Base-by-base conservation (phyloP, 2,888 invertebrate genomes). In the Lissonota sp. region DNA sequence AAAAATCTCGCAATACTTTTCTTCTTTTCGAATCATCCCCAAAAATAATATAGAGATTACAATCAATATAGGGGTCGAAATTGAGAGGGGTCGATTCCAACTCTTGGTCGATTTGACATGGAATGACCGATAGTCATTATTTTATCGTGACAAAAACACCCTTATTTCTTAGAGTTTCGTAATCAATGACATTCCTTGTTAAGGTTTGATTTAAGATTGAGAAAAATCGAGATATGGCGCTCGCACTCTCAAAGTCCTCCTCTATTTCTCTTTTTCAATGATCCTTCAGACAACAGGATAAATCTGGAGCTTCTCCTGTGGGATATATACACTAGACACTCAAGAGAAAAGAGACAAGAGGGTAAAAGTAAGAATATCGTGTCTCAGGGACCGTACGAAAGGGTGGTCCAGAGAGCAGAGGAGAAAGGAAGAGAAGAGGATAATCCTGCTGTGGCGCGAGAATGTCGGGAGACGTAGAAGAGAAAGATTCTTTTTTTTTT, bases 141-240 rank as follows among this genome's bases (percentile, higher is more conserved):
- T 26, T 26, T 3, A 26, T 26, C 1, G 26, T 26, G 26, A 26
- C 3, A 26, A 26, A 26, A 26, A 26, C 55, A 51, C 57, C 64
- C 44, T 37, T 66, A 44, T 53, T 57, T 60, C 73, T 67, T 74
- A 10, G 37, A 8, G 14, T n/a, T 57, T 14, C 57, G 51, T 51
- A 14, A 46, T 62, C 67, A 49, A 39, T n/a, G 6, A 5, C 40
- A 14, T 53, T 71, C 67, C 69, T 67, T 39, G 55, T 53, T 70
- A 73, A 44, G 55, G 80, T 58, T 72, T 66, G 84, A 77, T 12
- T 39, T 62, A 60, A 26, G 26, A 40, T 51, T 60, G 71, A 84
- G 82, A 79, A 78, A 84, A 80, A 76, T 79, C 60, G 82, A 83
- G 78, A 10, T 77, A 75, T 76, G 71, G 64, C 60, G 53, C 16